A percentile compares a stretch with the other conserved stretches of the same genome.
These are phyloP conservation scores for Andrena fulva DNA, from an alignment of 2,888 invertebrate species.

Conservation along the genomic window DNA sequence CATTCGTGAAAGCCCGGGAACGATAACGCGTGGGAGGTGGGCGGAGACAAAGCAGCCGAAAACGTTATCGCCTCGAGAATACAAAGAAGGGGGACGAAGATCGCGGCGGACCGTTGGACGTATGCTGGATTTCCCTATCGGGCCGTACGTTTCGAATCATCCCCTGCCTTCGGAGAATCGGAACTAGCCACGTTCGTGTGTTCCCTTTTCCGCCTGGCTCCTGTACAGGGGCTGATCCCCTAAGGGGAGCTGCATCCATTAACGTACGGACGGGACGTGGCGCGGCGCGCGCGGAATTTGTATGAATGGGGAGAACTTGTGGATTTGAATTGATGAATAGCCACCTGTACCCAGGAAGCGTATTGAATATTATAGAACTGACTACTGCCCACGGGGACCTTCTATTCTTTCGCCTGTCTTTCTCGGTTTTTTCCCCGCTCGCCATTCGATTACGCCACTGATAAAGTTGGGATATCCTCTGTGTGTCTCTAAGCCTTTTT, in stretches of 20 bases:
- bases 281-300: conserved; percentile 75
- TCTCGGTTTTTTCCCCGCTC: not conserved
- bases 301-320: conserved; percentile 78
- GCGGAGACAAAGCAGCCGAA: conserved; percentile 63
- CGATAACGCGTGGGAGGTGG: conserved; percentile 47
- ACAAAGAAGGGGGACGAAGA: conserved; percentile 56
- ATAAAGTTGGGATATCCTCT: conserved; percentile 26
- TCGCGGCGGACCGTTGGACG: conserved; percentile 62
- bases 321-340: conserved; percentile 82
- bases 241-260: conserved; percentile 80
- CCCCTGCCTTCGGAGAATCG: conserved; percentile 69
- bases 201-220: conserved; percentile 66
- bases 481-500: conserved; percentile 12
- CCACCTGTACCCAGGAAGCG: conserved; percentile 70
- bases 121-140: conserved; percentile 82
- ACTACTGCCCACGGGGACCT: conserved; percentile 61
- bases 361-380: conserved; percentile 78
- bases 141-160: conserved; percentile 81
- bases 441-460: conserved; percentile 42
- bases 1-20: conserved; percentile 48
- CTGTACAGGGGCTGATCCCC: conserved; percentile 66
- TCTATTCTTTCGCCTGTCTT: conserved; percentile 57
- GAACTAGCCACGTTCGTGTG: conserved; percentile 61
- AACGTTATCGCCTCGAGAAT: conserved; percentile 68
- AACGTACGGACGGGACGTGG: conserved; percentile 72